Percentiles rank a stretch among this genome's conserved stretches.
Conservation (phyloP, 2,113 vertebrate genomes). For the Romanogobio albipinnatus region DNA sequence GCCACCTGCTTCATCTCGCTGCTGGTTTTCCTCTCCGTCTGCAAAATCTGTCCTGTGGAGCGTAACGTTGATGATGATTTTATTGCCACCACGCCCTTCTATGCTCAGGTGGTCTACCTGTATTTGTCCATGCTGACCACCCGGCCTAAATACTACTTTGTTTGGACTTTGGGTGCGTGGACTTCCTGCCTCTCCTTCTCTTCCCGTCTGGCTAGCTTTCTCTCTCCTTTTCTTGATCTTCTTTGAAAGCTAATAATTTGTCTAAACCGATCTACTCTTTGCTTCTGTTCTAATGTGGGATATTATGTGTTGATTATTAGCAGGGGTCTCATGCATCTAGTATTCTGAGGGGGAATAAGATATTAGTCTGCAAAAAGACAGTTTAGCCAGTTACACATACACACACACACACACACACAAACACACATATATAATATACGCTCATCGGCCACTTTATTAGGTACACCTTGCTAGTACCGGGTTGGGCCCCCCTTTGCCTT, state of each 20-base stretch:
- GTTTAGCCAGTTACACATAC: too few species aligned
- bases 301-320: neutral
- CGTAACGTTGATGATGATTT: conserved; percentile 89
- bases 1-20: conserved; percentile 86
- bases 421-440: too few species aligned
- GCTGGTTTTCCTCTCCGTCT: conserved; percentile 86
- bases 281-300: neutral
- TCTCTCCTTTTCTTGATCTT: neutral
- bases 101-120: conserved; percentile 83
- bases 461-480: too few species aligned
- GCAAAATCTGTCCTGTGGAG: conserved; percentile 85
- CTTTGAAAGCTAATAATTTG: neutral
- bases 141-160: conserved; percentile 96
- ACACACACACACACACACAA: too few species aligned
- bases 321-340: neutral
- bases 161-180: conserved; percentile 91
- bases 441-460: too few species aligned
- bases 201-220: neutral
- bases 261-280: neutral
- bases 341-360: neutral
- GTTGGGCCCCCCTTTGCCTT: too few species aligned
- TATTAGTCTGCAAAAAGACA: neutral
- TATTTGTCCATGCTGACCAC: conserved; percentile 91
- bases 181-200: conserved; percentile 17
- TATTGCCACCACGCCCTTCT: conserved; percentile 82